A percentile compares a stretch with the other conserved stretches of the same genome.
Evolutionary conservation across 2,888 invertebrate species (phyloP).

Genomic region (Deroplatys truncata): DNA sequence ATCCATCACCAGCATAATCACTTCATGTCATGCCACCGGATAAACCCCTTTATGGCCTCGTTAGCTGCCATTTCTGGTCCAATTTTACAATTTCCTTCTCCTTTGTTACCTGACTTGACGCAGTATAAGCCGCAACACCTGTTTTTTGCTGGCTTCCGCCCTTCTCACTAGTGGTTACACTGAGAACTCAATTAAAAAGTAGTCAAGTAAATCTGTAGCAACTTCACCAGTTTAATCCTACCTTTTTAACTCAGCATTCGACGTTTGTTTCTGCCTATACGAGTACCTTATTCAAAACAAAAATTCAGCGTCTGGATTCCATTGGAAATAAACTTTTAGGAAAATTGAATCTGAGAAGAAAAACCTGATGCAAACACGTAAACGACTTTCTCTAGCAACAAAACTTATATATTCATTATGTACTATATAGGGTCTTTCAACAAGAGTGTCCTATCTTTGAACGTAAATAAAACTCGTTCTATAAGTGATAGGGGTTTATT

Average conservation of each 20-base stretch:
- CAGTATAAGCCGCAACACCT: neutral
- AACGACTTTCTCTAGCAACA: too few species aligned
- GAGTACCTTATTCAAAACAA: too few species aligned
- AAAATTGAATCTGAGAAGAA: too few species aligned
- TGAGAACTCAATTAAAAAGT: neutral
- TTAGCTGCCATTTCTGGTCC: slow-evolving; percentile 9
- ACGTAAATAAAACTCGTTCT: too few species aligned
- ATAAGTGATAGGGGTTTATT: too few species aligned
- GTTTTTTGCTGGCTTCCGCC: neutral
- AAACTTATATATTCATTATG: too few species aligned
- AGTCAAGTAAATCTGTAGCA: neutral
- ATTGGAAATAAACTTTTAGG: neutral
- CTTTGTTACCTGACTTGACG: neutral
- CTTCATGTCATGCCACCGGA: slow-evolving; percentile 6
- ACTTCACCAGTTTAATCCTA: neutral
- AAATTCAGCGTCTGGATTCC: neutral
- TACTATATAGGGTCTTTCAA: too few species aligned
- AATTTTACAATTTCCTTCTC: slow-evolving; percentile 6
- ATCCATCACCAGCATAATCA: neutral
- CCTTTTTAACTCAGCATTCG: too few species aligned
- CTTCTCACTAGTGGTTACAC: neutral
- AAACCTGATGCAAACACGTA: too few species aligned
- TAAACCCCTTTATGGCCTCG: slow-evolving; percentile 3
- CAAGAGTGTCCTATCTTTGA: too few species aligned
- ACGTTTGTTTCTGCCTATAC: too few species aligned